Conservation (phyloP, 2,797 vertebrate genomes). For the Mallotus villosus region DNA sequence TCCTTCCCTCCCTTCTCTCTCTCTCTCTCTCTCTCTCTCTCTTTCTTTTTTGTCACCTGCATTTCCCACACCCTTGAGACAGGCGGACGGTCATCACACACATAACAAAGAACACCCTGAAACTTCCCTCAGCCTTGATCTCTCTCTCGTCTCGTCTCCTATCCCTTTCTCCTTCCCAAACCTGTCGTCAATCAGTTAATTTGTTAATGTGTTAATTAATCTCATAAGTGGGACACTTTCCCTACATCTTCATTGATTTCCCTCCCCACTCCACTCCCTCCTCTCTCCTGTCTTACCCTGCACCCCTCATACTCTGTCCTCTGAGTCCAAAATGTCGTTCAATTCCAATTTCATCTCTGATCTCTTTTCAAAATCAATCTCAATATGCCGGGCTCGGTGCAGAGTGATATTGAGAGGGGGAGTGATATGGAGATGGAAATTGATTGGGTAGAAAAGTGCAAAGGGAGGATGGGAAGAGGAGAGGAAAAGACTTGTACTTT, state of each 20-base stretch:
- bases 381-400: slow-evolving; percentile 35
- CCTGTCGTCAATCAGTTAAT: neutral
- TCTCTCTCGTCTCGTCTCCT: neutral
- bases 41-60: no score
- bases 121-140: neutral
- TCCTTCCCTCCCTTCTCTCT: no score
- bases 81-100: no score
- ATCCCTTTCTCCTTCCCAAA: neutral
- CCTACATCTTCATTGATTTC: slow-evolving; percentile 48
- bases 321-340: slow-evolving; percentile 39
- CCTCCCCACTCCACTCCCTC: neutral
- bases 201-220: slow-evolving; percentile 56
- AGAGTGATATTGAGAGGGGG: slow-evolving; percentile 54
- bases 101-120: no score
- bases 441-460: slow-evolving; percentile 46
- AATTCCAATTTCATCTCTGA: slow-evolving; percentile 66
- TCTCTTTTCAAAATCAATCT: slow-evolving; percentile 60
- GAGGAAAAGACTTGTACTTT: slow-evolving; percentile 8
- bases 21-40: neutral
- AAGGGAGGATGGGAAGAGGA: slow-evolving; percentile 17
- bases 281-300: neutral
- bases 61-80: no score
- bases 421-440: slow-evolving; percentile 65
- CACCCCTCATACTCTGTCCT: slow-evolving; percentile 21
- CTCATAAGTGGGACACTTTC: slow-evolving; percentile 36